Base-by-base conservation (phyloP, 1,140 invertebrate species). In the Bombus picipes region DNA sequence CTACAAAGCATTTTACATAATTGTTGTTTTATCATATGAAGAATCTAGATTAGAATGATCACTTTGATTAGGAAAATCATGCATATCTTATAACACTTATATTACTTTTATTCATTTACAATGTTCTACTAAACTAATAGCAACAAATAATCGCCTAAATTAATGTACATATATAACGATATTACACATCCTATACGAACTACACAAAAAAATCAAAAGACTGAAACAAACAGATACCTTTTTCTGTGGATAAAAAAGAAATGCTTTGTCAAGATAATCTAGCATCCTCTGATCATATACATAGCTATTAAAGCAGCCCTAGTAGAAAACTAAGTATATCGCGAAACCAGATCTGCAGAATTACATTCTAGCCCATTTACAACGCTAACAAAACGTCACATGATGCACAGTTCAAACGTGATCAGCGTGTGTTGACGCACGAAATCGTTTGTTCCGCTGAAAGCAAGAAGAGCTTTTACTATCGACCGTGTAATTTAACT, bases 401-500 rank as follows among this genome's bases (percentile, higher is more conserved):
- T n/a, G 73, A 53, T 53, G 41, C 41, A 22, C 41, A 25, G n/a
- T 43, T 74, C 70, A 32, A 32, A 34, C 22, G 57, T 68, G 72
- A 83, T 68, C 75, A 34, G 47, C 34, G 41, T 41, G 65, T 62
- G 43, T 57, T n/a, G 53, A 37, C 39, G 73, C 66, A 73, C 70
- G 57, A 75, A 62, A 79, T 71, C 66, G 57, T 47, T 68, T 75
- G 59, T 71, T 62, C 32, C 83, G 43, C 32, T 59, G 65, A 22
- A 59, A 41, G 53, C 47, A 84, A 84, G 66, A 73, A 72, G 37
- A 72, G 76, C 83, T 80, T 85, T 53, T 57, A 62, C 77, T 34
- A 80, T 65, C 68, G 70, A 59, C n/a, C 83, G 59, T 85, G 83
- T 85, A 85, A 85, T 80, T 80, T 41, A 80, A 85, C 77, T 80